Base-by-base conservation (phyloP, 2,113 vertebrate genomes). In the Sinocyclocheilus anophthalmus region DNA sequence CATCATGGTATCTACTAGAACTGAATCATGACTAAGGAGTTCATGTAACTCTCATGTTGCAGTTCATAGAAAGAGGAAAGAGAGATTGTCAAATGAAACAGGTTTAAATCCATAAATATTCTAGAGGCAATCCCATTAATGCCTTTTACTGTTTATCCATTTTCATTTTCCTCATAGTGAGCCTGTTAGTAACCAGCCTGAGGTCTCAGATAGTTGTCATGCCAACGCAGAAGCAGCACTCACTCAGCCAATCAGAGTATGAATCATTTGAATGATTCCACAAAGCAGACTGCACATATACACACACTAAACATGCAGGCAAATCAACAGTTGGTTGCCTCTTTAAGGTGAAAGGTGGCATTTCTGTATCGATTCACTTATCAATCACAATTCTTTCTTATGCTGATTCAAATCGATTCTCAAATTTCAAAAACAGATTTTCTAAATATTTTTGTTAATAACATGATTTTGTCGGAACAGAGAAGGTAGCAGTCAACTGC, bases 221-320 rank as follows among this genome's bases (percentile, higher is more conserved):
- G 85, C 72, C 78, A 87, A 87, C 82, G 59, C 39, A 85, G 57
- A 61, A 61, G 59, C 87, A 86, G 63, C 77, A 82, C 63, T 83
- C 42, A 78, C 8, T 84, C 78, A 85, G 33, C 76, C 77, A 81
- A 82, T 65, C 78, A 89, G 70, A 48, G 14, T 37, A 48, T 69
- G 55, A 72, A 76, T 84, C 48, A 63, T 33, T 33, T 33, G 30
- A 33, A 33, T 33, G 57, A 33, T 85, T 50, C 37, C 16, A 24
- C 39, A 10, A 45, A 65, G n/a, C 42, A 73, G 5, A 70, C 24
- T 30, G 33, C 77, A 50, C 30, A 65, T 39, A 50, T 33, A 33
- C 30, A 33, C 30, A 33, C 30, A 33, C 30, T 33, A 33, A 33
- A 33, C 30, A 33, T 8, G 22, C 42, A 3, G 42, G 45, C 39